Base-by-base conservation (phyloP, 2,113 vertebrate species). In the Columba janthina region DNA sequence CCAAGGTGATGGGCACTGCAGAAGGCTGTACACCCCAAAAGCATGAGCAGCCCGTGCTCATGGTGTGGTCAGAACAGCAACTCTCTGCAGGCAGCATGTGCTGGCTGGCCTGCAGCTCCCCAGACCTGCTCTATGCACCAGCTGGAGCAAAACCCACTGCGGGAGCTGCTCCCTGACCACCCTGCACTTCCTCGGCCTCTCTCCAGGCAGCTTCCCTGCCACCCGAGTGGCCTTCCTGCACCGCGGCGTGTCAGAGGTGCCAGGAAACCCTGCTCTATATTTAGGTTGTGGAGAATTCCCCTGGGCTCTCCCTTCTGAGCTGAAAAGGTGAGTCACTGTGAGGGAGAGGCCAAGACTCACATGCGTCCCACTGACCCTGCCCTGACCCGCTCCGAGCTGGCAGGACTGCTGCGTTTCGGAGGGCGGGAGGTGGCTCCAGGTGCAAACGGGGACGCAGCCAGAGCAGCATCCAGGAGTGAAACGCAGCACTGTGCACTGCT, bases 321-420 rank as follows among this genome's bases (percentile, higher is more conserved):
- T 89, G 89, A 76, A 81, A 95, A 96, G 95, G 95, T 96, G 96
- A 97, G 95, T 97, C 96, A 97, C 65, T 42, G 86, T 0, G 2
- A 95, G 94, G 95, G 96, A 96, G 95, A 97, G 96, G 96, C 96
- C 93, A 86, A 90, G 93, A 91, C 93, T 94, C 78, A 16, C 93
- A 91, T 89, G 82, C 38, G 93, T 89, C 95, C 95, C 89, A 96
- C 91, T 95, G 95, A 94, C 94, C 96, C 82, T 88, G 94, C 93
- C 69, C 87, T 95, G 95, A 97, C 96, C 93, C 6, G 44, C 80
- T 92, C 64, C 0, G 25, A 78, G 94, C 96, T 93, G 96, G 88
- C 92, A 84, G 90, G 48, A 40, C 93, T 51, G 96, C 82, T 8
- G 79, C 2, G 2, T 56, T 57, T 64, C 3, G 6, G 85, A 83